A percentile compares a stretch with the other conserved stretches of the same genome.
Conservation (phyloP, 2,797 vertebrate genomes). For the Alosa sapidissima region DNA sequence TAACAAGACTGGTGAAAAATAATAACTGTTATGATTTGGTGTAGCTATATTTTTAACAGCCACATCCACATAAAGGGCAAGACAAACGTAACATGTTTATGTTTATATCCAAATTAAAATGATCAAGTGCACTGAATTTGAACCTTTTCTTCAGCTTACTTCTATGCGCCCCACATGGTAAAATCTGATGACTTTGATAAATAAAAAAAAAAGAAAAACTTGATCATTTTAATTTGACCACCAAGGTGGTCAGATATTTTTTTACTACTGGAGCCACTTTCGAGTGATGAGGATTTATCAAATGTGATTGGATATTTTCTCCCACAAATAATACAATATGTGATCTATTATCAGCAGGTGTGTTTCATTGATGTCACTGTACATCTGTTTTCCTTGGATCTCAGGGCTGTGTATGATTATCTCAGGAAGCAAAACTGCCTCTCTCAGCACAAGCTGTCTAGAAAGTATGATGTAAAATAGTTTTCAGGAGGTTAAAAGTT, state of each 20-base stretch:
- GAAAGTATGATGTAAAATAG: background rate
- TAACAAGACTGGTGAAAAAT: constrained; percentile 24
- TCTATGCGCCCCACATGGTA: background rate
- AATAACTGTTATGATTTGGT: background rate
- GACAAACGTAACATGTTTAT: background rate
- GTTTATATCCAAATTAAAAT: background rate
- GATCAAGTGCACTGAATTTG: background rate
- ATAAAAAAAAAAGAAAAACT: background rate
- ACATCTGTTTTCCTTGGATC: background rate
- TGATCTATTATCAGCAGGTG: background rate
- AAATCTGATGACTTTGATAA: background rate
- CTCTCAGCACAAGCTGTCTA: background rate
- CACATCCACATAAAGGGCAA: constrained; percentile 12
- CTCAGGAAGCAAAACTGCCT: background rate
- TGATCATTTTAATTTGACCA: constrained; percentile 6
- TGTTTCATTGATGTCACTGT: background rate
- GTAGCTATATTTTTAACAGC: constrained; percentile 1
- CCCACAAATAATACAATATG: constrained; percentile 20
- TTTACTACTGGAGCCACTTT: constrained; percentile 10
- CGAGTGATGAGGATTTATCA: background rate
- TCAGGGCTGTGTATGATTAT: background rate
- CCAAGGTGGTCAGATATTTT: background rate
- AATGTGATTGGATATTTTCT: constrained; percentile 14
- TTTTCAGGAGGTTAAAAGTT: constrained; percentile 11
- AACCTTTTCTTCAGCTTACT: background rate